phyloP scores from a whole-genome alignment of 2,797 vertebrate genomes.

The Coreius guichenoti region DNA sequence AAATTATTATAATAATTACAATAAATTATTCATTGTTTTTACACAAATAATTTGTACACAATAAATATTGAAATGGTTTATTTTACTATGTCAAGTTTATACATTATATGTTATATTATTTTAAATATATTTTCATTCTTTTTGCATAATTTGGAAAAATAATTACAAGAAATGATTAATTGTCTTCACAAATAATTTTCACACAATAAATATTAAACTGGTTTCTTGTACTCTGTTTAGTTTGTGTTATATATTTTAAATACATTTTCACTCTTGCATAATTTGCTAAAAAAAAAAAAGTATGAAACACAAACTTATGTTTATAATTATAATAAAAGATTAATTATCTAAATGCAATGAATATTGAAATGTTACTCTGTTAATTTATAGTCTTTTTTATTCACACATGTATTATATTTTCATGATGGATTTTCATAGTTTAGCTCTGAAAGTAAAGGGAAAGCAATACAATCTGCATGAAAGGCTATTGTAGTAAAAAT shows the following conservation, averaged over 20 bases:
- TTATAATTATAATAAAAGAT: neutral
- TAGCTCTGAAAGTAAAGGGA: neutral
- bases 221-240: neutral
- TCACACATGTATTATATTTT: neutral
- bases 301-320: neutral
- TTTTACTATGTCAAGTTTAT: too few relatives aligned
- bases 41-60: neutral
- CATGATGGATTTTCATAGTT: neutral
- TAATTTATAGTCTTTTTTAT: neutral
- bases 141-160: too few relatives aligned
- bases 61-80: neutral
- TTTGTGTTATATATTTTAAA: neutral
- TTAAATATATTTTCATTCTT: too few relatives aligned
- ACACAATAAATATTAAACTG: neutral
- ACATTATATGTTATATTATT: too few relatives aligned
- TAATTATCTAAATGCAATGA: neutral
- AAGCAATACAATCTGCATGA: neutral
- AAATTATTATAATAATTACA: neutral
- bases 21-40: neutral
- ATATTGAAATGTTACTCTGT: neutral
- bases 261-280: neutral
- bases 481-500: neutral
- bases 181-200: neutral
- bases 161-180: too few relatives aligned
- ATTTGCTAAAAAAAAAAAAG: neutral